Percentiles rank a stretch among this genome's conserved stretches.
These are phyloP conservation scores for Bemisia tabaci DNA, from an alignment of 1,140 invertebrate species.

Conservation along the genomic window DNA sequence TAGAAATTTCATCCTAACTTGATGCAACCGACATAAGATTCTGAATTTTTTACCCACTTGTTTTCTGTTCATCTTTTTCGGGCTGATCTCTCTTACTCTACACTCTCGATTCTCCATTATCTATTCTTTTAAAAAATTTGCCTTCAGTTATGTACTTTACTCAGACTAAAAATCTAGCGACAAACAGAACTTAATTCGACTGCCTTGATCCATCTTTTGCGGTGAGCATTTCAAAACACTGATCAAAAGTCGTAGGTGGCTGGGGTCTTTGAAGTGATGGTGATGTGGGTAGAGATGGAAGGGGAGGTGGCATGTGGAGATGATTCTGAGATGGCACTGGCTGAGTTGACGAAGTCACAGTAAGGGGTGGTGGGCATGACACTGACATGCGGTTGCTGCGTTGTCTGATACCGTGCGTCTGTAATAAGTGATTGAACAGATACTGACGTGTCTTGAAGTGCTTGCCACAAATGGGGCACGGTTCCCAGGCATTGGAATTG, in stretches of 20 bases:
- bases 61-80: too few relatives aligned
- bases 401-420: constrained; percentile 50
- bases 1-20: too few relatives aligned
- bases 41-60: too few relatives aligned
- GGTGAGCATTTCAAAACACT: constrained; percentile 15
- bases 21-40: too few relatives aligned
- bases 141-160: too few relatives aligned
- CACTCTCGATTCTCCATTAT: too few relatives aligned
- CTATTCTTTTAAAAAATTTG: too few relatives aligned
- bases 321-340: constrained; percentile 1
- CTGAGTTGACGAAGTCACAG: not conserved
- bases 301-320: not conserved
- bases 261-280: not conserved
- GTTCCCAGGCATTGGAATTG: constrained; percentile 44
- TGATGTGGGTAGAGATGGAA: constrained; percentile 3
- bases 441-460: constrained; percentile 55
- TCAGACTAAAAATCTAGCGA: too few relatives aligned
- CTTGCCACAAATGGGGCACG: constrained; percentile 48
- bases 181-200: too few relatives aligned
- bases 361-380: constrained; percentile 13
- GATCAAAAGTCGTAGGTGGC: constrained; percentile 21
- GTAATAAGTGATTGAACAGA: constrained; percentile 51
- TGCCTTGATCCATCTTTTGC: not conserved
- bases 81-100: too few relatives aligned
- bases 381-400: constrained; percentile 26